These are phyloP conservation scores for Meriones unguiculatus DNA, from an alignment of 2,113 vertebrate genomes.

Conservation along the genomic window DNA sequence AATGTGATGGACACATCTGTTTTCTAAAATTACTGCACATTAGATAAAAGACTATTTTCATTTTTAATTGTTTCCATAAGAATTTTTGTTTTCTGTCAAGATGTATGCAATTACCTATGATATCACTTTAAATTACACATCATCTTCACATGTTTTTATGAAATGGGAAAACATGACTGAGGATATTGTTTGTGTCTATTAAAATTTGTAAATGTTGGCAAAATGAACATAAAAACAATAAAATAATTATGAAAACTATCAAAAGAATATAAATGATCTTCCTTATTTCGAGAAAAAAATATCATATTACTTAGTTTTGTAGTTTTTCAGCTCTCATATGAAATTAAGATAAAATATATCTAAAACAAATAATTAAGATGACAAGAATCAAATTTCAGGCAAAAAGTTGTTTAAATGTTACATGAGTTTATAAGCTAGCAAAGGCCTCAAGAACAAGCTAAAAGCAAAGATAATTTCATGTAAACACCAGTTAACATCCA, in stretches of 20 bases:
- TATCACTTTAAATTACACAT: slow-evolving; percentile 27
- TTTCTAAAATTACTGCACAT: slow-evolving; percentile 61
- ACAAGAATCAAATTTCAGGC: background rate
- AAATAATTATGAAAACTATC: background rate
- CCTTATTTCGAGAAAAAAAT: background rate
- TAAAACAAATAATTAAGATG: background rate
- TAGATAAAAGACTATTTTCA: slow-evolving; percentile 20
- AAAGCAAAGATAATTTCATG: background rate
- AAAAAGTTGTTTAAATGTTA: background rate
- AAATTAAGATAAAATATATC: background rate
- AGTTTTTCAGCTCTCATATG: background rate
- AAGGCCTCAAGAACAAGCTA: background rate
- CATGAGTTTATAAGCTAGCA: background rate
- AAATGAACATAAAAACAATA: slow-evolving; percentile 48
- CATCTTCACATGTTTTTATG: background rate
- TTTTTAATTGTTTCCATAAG: slow-evolving; percentile 28
- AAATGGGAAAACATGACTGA: slow-evolving; percentile 33
- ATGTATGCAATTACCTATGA: background rate
- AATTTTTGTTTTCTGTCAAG: slow-evolving; percentile 36
- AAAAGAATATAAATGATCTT: slow-evolving; percentile 29
- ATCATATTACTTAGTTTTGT: background rate
- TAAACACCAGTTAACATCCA: background rate
- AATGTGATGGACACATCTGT: slow-evolving; percentile 17
- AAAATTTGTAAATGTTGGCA: slow-evolving; percentile 33
- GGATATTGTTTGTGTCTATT: slow-evolving; percentile 7